Base-by-base conservation (phyloP, 2,797 vertebrate species). In the Malurus splendens region DNA sequence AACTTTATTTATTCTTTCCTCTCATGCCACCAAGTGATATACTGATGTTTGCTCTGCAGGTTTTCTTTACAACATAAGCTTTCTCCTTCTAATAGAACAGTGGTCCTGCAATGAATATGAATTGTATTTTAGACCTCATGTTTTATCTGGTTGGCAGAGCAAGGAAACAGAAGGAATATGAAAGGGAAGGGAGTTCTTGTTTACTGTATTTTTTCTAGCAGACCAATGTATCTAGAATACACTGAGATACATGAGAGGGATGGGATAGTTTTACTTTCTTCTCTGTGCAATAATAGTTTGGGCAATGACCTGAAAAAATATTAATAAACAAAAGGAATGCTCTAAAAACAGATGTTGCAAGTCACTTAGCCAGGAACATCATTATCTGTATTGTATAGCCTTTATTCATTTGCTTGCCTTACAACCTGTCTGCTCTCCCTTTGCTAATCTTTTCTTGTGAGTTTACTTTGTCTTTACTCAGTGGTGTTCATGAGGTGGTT, bases 401-500 rank as follows among this genome's bases (percentile, higher is more conserved):
- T 70, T 39, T 59, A 54, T 45, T 82, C 1, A 9, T 80, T 80
- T 60, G 6, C 50, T 67, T 66, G 66, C 42, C 38, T 74, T 11
- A 23, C 20, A 14, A 38, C 27, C n/a, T 54, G 3, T 45, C 57
- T 60, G 24, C 18, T 82, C 22, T 73, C 48, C 9, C 11, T 60
- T 8, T 13, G 6, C 28, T 79, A 23, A 38, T 75, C 36, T 75
- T 4, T 67, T 18, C 6, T 30, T 30, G 23, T 48, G 56, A 42
- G 6, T 71, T 73, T 75, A 48, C 44, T 76, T 77, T 7, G 4
- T 32, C 19, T 54, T 86, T 59, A 23, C 52, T 66, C 36, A n/a
- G 9, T 0, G 1, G 2, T 67, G n/a, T 17, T 74, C 3, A 1
- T 18, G 36, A n/a, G n/a, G 27, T 62, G 47, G 13, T 57, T 62